phyloP scores from a whole-genome alignment of 2,888 invertebrate genomes.

The Stramonita haemastoma region DNA sequence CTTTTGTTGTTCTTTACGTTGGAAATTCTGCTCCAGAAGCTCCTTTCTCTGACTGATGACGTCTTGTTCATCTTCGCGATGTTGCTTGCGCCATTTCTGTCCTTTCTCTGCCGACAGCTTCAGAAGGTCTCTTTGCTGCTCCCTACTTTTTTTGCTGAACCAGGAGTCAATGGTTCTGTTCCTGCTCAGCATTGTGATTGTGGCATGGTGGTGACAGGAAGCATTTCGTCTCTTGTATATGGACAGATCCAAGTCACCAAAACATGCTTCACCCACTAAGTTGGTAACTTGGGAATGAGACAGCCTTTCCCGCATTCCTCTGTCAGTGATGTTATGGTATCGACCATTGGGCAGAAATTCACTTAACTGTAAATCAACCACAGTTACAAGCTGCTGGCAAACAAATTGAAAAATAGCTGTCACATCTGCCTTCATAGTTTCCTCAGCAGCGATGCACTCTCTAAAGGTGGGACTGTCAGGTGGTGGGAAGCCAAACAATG shows the following conservation, averaged over 20 bases:
- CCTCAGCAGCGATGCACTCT: not conserved
- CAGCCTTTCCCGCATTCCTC: not conserved
- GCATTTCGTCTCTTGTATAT: slow-evolving; percentile 33
- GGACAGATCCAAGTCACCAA: slow-evolving; percentile 21
- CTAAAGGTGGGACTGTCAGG: not conserved
- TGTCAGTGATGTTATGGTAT: not conserved
- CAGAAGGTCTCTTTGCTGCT: not conserved
- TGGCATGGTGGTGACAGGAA: slow-evolving; percentile 14
- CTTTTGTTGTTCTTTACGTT: not conserved
- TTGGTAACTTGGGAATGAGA: slow-evolving; percentile 23
- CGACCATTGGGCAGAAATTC: not conserved
- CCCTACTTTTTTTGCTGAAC: not conserved
- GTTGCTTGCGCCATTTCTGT: not conserved
- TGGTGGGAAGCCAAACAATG: not conserved
- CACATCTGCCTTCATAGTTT: not conserved
- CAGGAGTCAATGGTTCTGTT: not conserved
- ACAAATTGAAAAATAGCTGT: not conserved
- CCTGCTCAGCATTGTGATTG: not conserved
- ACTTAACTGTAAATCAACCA: not conserved
- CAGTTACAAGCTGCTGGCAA: not conserved
- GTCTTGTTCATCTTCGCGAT: not conserved
- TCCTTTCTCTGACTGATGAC: not conserved
- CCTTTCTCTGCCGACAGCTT: not conserved
- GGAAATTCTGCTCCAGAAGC: not conserved
- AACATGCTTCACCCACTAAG: slow-evolving; percentile 24